Evolutionary conservation across 1,140 invertebrate genomes (phyloP).

Genomic region (Brachionus paranguensis): DNA sequence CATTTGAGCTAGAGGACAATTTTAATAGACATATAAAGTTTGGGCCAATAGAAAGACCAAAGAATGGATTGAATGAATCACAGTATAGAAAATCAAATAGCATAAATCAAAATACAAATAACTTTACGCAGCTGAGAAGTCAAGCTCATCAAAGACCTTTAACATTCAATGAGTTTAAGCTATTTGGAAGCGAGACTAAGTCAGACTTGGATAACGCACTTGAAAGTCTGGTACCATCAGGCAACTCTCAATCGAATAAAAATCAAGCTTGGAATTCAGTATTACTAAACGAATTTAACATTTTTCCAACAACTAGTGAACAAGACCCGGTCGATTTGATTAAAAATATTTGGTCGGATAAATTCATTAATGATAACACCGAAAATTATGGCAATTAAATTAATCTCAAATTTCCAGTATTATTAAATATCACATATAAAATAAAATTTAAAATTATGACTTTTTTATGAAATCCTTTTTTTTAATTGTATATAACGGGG

Average conservation of each 20-base stretch:
- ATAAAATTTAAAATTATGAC: neutral
- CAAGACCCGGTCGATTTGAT: neutral
- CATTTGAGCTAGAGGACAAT: neutral
- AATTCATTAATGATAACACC: neutral
- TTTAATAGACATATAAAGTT: neutral
- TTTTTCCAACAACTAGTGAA: neutral
- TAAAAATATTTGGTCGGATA: constrained; percentile 13
- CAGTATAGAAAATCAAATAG: neutral
- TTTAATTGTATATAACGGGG: neutral
- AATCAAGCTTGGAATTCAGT: constrained; percentile 37
- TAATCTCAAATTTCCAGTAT: neutral
- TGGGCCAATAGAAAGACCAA: constrained; percentile 26
- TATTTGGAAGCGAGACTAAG: constrained; percentile 2
- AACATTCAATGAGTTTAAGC: constrained; percentile 11
- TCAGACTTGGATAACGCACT: neutral
- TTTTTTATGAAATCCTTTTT: neutral
- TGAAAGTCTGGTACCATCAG: neutral
- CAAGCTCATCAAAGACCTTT: neutral
- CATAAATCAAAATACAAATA: neutral
- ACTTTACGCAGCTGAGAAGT: neutral
- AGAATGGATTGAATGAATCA: neutral
- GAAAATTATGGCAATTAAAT: neutral
- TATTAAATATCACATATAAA: neutral
- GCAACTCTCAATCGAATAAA: neutral
- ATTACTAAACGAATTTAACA: constrained; percentile 7